Evolutionary conservation across 2,888 invertebrate genomes (phyloP).

Genomic region (Holacanthella duospinosa): DNA sequence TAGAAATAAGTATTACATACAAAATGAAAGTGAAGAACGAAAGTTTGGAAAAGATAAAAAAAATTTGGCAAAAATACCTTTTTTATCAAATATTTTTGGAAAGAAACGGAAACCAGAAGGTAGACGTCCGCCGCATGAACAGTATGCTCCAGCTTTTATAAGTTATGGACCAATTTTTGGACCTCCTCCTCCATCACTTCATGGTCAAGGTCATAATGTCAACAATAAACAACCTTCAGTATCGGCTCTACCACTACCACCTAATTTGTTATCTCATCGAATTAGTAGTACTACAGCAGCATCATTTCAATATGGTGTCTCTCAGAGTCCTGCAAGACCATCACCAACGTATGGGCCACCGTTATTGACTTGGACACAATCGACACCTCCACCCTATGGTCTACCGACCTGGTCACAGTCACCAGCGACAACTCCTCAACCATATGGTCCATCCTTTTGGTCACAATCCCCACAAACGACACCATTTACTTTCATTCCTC

Average conservation of each 20-base stretch:
- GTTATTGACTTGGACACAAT: no score
- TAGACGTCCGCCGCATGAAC: not conserved
- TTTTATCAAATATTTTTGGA: no score
- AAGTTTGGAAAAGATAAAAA: not conserved
- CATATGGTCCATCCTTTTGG: not conserved
- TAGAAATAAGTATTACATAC: no score
- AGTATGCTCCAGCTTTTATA: slow-evolving; percentile 16
- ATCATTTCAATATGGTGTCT: not conserved
- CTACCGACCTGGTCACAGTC: not conserved
- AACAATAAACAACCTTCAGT: not conserved
- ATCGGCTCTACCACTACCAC: not conserved
- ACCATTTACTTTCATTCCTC: not conserved
- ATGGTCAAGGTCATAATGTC: no score
- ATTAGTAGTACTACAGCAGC: not conserved
- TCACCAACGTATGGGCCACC: no score
- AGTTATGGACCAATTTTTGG: slow-evolving; percentile 17
- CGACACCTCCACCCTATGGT: no score
- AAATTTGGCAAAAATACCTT: not conserved
- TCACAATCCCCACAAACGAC: not conserved
- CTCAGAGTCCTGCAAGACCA: not conserved
- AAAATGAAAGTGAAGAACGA: no score
- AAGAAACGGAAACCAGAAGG: not conserved
- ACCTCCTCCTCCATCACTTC: slow-evolving; percentile 14
- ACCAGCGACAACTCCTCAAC: not conserved
- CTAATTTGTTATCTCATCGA: not conserved